phyloP scores from a whole-genome alignment of 2,888 invertebrate genomes.

The Patella ulyssiponensis region DNA sequence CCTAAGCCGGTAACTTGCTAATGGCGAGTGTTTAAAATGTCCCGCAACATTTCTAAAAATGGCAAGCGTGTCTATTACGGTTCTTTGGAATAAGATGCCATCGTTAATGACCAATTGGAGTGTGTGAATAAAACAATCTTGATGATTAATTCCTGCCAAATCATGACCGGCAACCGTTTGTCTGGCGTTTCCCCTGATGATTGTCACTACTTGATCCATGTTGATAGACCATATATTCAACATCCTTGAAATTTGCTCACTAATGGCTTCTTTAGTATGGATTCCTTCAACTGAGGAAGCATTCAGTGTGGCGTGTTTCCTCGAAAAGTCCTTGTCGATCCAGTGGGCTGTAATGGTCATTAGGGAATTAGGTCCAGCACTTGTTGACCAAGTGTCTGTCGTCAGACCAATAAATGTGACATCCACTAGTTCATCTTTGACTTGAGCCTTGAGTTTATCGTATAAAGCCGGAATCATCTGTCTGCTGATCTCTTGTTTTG shows the following conservation, averaged over 20 bases:
- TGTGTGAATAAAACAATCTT: slow-evolving; percentile 34
- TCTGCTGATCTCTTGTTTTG: slow-evolving; percentile 21
- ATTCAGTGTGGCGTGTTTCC: slow-evolving; percentile 3
- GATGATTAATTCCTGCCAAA: slow-evolving; percentile 18
- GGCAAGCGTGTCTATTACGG: slow-evolving; percentile 21
- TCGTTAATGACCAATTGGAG: slow-evolving; percentile 28
- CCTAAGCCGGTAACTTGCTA: slow-evolving; percentile 22
- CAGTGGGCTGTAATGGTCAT: slow-evolving; percentile 29
- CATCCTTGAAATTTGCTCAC: too few relatives aligned
- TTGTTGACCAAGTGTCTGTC: slow-evolving; percentile 24
- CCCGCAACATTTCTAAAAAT: slow-evolving; percentile 18
- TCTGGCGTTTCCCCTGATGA: slow-evolving; percentile 32
- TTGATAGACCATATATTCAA: not conserved
- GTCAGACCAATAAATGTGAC: slow-evolving; percentile 27
- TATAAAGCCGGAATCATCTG: slow-evolving; percentile 23
- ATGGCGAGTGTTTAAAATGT: slow-evolving; percentile 29
- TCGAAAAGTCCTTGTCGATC: slow-evolving; percentile 18
- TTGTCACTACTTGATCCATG: slow-evolving; percentile 17
- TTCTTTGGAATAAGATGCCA: slow-evolving; percentile 16
- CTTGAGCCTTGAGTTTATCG: slow-evolving; percentile 25
- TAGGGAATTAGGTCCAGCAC: slow-evolving; percentile 12
- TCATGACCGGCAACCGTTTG: slow-evolving; percentile 30
- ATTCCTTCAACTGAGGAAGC: slow-evolving; percentile 4
- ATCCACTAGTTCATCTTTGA: slow-evolving; percentile 25
- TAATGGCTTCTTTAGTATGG: too few relatives aligned